Evolutionary conservation across 64 coral and sea anemone genomes (phyloP), one percentile per base, ranked within the genome.

Genomic region (Montipora cactus): DNA sequence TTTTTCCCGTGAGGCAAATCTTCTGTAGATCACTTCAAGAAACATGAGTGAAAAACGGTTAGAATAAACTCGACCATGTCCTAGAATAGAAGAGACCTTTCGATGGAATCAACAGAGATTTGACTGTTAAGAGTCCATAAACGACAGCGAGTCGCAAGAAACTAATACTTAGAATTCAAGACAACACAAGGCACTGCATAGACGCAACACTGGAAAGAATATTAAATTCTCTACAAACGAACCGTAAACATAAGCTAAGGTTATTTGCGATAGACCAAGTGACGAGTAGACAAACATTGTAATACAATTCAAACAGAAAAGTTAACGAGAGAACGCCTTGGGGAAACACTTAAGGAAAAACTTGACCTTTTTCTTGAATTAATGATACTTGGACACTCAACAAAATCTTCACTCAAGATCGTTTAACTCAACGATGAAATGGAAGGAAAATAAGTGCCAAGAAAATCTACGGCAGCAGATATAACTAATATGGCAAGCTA

Each of bases 1-100:
- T 87, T 64, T 79, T 93, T 10, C 92, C 92, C 23, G 92, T 93
- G 58, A 93, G 86, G 53, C 92, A 93, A 22, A 93, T 93, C 7
- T 88, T 81, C 75, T 88, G 85, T 4, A 93, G 21, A 71, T 80
- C 92, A 66, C 75, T 88, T 48, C 49, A 72, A 3, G 7, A 79
- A 49, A 69, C 18, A 92, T 76, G 2, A 62, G 4, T 45, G 11
- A 76, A 8, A 85, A 18, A 19, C 19, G 25, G 45, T 1, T 2
- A 16, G 12, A 67, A 19, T 5, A 14, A 67, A 18, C 64, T 67
- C 15, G 14, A 18, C 12, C 11, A 4, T 14, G 64, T 19, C 14
- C 64, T 5, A 12, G 8, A 67, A 67, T 7, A 18, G 15, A 1
- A 67, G 64, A 12, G 14, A 19, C 64, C 4, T 67, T 11, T 11